These are phyloP conservation scores for Drosophila setifemur DNA, from an alignment of 1,140 invertebrate species.

Conservation along the genomic window DNA sequence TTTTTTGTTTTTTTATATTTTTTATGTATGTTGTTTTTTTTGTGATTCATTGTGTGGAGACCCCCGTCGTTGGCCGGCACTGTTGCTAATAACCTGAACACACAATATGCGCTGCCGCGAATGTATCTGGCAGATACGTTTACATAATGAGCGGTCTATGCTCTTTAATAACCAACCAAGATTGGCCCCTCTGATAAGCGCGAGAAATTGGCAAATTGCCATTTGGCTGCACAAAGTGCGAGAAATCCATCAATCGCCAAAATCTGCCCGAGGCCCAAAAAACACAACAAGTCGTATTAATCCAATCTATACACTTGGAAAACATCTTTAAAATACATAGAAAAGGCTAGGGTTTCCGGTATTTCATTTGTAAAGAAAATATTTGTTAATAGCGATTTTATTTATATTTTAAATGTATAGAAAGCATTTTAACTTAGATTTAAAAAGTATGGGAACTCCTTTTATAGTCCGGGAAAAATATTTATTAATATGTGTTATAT, in stretches of 20 bases:
- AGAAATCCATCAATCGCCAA: slow-evolving; percentile 67
- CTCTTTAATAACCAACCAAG: slow-evolving; percentile 66
- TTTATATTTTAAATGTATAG: too few relatives aligned
- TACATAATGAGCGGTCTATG: slow-evolving; percentile 63
- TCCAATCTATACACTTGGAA: too few relatives aligned
- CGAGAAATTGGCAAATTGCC: slow-evolving; percentile 52
- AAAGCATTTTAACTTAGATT: too few relatives aligned
- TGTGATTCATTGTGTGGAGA: slow-evolving; percentile 32
- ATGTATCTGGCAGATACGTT: slow-evolving; percentile 28
- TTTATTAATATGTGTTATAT: too few relatives aligned
- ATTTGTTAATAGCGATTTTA: too few relatives aligned
- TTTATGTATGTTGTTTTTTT: slow-evolving; percentile 13
- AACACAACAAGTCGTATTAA: slow-evolving; percentile 9
- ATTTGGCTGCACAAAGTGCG: slow-evolving; percentile 52
- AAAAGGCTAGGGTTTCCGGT: too few relatives aligned
- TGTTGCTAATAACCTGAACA: slow-evolving; percentile 66
- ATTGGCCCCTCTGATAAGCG: slow-evolving; percentile 71
- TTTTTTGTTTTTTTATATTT: slow-evolving; percentile 27
- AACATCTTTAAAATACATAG: too few relatives aligned
- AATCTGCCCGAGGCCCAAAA: slow-evolving; percentile 19
- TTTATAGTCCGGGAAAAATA: too few relatives aligned
- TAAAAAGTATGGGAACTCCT: too few relatives aligned
- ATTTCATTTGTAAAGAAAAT: too few relatives aligned
- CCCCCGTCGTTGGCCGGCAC: slow-evolving; percentile 21
- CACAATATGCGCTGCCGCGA: slow-evolving; percentile 22